These are phyloP conservation scores for Morpho achilles DNA, from an alignment of 2,888 invertebrate species.

Conservation along the genomic window DNA sequence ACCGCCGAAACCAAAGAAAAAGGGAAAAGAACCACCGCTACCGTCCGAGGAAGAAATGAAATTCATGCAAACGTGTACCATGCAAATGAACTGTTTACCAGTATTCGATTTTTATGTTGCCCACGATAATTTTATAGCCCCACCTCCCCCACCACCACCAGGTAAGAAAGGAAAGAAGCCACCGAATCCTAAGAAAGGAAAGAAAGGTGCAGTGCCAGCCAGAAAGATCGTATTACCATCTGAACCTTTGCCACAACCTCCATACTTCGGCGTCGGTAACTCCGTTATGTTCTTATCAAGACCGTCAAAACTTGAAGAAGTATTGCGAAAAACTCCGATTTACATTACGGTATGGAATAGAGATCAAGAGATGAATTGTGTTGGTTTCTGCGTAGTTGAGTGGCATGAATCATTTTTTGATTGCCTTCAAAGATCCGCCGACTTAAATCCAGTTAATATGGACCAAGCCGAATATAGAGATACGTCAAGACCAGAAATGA, in stretches of 20 bases:
- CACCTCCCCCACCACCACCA: conserved; percentile 61
- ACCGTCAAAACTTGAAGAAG: conserved; percentile 60
- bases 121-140: conserved; percentile 69
- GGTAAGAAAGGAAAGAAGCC: conserved; percentile 46
- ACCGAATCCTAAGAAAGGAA: conserved; percentile 45
- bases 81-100: conserved; percentile 67
- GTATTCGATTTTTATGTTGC: conserved; percentile 68
- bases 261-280: conserved; percentile 69
- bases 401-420: conserved; percentile 67
- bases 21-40: conserved; percentile 57
- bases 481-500: conserved; percentile 55
- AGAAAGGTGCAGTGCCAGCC: conserved; percentile 41
- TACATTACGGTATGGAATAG: conserved; percentile 70
- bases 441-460: conserved; percentile 60
- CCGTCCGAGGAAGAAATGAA: conserved; percentile 73
- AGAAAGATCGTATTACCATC: conserved; percentile 56
- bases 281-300: conserved; percentile 63
- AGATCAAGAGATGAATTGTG: conserved; percentile 61
- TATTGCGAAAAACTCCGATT: conserved; percentile 58
- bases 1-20: conserved; percentile 40
- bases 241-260: conserved; percentile 68
- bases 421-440: conserved; percentile 50
- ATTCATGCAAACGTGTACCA: conserved; percentile 66
- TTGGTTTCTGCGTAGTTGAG: conserved; percentile 56
- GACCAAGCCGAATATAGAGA: conserved; percentile 62